Evolutionary conservation across 2,888 invertebrate genomes (phyloP).

Genomic region (Xylophagus ater): DNA sequence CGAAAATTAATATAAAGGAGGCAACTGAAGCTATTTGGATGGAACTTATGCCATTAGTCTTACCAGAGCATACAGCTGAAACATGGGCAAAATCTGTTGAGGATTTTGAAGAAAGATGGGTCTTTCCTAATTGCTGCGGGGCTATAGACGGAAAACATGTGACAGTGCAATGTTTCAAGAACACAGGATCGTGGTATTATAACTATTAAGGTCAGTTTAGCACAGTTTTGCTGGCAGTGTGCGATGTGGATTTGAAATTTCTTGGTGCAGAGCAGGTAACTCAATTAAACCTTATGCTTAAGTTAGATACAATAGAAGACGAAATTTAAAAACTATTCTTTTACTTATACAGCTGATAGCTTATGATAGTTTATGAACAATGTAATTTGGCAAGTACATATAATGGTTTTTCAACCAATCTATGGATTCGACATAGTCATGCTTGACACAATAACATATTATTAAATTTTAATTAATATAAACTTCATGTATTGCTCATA

Average conservation of each 20-base stretch:
- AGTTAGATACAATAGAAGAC: too few species aligned
- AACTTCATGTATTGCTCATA: too few species aligned
- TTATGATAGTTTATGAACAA: too few species aligned
- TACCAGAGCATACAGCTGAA: background rate
- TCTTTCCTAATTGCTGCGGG: conserved; percentile 15
- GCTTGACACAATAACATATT: too few species aligned
- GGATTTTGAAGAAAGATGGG: conserved; percentile 15
- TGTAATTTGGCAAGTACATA: too few species aligned
- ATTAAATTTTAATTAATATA: too few species aligned
- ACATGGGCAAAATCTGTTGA: conserved; percentile 16
- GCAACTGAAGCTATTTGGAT: background rate
- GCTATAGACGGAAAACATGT: conserved; percentile 11
- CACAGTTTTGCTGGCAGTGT: background rate
- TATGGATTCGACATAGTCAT: too few species aligned
- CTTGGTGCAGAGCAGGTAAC: too few species aligned
- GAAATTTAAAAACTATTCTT: too few species aligned
- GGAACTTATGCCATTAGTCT: background rate
- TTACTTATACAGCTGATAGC: too few species aligned
- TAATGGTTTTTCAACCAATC: too few species aligned
- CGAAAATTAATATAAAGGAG: background rate
- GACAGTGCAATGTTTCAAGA: conserved; percentile 3
- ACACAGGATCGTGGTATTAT: background rate
- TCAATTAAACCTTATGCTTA: too few species aligned
- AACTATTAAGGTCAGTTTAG: background rate
- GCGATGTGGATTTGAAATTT: background rate